Conservation (phyloP, 2,797 vertebrate species). For the Nothura maculosa region DNA sequence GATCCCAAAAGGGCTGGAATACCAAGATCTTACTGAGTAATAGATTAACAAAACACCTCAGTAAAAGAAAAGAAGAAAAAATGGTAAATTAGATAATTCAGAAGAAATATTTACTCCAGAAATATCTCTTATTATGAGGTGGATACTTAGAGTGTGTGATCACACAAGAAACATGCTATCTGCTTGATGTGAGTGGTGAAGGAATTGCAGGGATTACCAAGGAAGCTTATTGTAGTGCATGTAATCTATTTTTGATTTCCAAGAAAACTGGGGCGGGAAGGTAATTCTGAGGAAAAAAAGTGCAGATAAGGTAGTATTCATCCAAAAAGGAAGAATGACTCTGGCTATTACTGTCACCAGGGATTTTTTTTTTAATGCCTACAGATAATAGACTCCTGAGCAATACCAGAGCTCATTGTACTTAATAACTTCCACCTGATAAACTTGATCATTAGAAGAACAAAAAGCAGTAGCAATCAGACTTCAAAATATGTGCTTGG, state of each 20-base stretch:
- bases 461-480: conserved; percentile 19
- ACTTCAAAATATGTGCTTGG: conserved; percentile 28
- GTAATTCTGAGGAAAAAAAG: background rate
- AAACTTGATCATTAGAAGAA: background rate
- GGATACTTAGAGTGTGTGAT: conserved; percentile 6
- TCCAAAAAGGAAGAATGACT: conserved; percentile 34
- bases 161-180: conserved; percentile 17
- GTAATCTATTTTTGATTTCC: conserved; percentile 29
- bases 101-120: conserved; percentile 6
- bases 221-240: background rate
- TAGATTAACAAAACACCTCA: background rate
- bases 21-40: conserved; percentile 8
- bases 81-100: background rate
- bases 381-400: conserved; percentile 41
- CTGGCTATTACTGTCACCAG: background rate
- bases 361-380: conserved; percentile 1
- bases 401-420: conserved; percentile 12
- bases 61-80: background rate
- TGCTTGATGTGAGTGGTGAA: background rate
- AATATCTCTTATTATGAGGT: background rate
- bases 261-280: background rate
- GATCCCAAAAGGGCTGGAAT: background rate
- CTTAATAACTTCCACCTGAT: background rate
- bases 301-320: background rate
- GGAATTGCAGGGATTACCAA: conserved; percentile 8